Conservation (phyloP, 2,888 invertebrate species). For the Amblyteles armatorius region DNA sequence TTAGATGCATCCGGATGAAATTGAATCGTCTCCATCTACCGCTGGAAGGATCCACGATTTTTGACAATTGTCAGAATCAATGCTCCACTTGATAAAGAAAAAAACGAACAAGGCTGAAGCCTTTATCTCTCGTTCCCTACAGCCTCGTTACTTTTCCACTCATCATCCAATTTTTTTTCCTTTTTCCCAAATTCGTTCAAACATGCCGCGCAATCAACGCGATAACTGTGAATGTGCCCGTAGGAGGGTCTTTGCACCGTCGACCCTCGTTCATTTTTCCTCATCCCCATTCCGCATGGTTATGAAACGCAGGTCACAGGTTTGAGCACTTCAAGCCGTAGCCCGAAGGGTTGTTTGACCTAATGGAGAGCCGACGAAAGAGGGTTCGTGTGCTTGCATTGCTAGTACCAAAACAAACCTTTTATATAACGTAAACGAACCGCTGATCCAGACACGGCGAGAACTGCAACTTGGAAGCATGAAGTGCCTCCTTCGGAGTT, state of each 20-base stretch:
- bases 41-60: background rate
- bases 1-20: no score
- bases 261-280: conserved; percentile 21
- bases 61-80: conserved; percentile 29
- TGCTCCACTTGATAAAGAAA: background rate
- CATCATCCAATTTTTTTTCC: background rate
- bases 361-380: conserved; percentile 15
- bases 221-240: conserved; percentile 1
- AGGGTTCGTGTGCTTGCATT: conserved; percentile 24
- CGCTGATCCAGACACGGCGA: conserved; percentile 25
- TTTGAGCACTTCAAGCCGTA: conserved; percentile 49
- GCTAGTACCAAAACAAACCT: background rate
- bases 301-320: background rate
- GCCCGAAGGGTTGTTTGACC: conserved; percentile 50
- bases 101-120: conserved; percentile 6
- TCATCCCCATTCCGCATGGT: background rate
- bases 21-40: no score
- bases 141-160: background rate
- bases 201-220: conserved; percentile 17
- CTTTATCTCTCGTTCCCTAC: conserved; percentile 4
- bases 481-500: conserved; percentile 41
- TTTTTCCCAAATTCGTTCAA: background rate
- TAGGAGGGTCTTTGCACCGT: conserved; percentile 13
- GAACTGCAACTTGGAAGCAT: conserved; percentile 2
- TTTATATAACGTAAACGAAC: conserved; percentile 8